Conservation (phyloP, 2,797 vertebrate species). For the Xenopus petersii region DNA sequence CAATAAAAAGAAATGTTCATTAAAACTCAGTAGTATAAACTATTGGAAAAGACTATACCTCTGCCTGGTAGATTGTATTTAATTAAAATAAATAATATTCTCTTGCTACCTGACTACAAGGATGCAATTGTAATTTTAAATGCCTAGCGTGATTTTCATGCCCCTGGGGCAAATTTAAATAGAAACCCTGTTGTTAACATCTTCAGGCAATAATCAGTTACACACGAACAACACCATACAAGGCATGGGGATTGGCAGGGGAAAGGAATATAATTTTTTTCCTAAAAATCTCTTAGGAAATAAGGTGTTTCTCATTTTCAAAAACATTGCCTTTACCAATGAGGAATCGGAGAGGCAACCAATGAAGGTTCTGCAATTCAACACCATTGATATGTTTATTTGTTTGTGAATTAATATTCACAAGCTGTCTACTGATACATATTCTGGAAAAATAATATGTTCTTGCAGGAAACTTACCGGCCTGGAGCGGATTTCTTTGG, state of each 20-base stretch:
- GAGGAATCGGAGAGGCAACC: slow-evolving; percentile 10
- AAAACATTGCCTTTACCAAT: slow-evolving; percentile 20
- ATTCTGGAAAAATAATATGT: not conserved
- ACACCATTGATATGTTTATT: slow-evolving; percentile 2
- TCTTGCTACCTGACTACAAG: slow-evolving; percentile 11
- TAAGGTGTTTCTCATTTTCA: slow-evolving; percentile 23
- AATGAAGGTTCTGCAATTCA: not conserved
- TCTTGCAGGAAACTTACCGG: slow-evolving; percentile 75
- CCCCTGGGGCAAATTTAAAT: slow-evolving; percentile 10
- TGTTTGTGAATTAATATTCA: slow-evolving; percentile 6
- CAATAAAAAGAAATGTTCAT: not conserved
- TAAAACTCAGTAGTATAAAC: slow-evolving; percentile 8
- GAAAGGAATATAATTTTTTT: slow-evolving; percentile 17
- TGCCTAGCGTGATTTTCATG: slow-evolving; percentile 23
- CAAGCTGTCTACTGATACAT: not conserved
- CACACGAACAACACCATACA: slow-evolving; percentile 18
- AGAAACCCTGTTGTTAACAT: slow-evolving; percentile 28
- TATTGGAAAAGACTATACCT: slow-evolving; percentile 14
- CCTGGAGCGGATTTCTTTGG: slow-evolving; percentile 98
- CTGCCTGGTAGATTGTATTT: slow-evolving; percentile 21
- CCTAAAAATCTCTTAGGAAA: slow-evolving; percentile 11
- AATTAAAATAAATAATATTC: slow-evolving; percentile 31
- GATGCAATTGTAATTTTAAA: slow-evolving; percentile 31
- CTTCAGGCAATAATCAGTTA: slow-evolving; percentile 36
- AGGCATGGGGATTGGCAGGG: slow-evolving; percentile 8